phyloP scores from a whole-genome alignment of 1,140 invertebrate genomes.

The Macrosteles quadrilineatus region DNA sequence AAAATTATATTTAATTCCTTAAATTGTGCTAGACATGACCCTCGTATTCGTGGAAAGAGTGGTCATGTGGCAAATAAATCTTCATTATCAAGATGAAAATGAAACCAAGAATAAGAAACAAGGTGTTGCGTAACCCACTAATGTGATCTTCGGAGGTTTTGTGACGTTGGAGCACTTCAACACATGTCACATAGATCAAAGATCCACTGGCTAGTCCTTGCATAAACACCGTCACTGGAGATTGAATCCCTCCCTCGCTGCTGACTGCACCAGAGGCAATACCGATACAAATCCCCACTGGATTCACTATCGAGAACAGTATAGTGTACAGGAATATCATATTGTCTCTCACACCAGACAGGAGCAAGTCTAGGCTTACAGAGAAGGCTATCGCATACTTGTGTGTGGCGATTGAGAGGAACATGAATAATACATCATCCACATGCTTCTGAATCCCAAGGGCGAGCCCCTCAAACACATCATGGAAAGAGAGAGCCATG shows the following conservation, averaged over 20 bases:
- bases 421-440: neutral
- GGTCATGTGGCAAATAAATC: too few relatives aligned
- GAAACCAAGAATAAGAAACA: too few relatives aligned
- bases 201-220: neutral
- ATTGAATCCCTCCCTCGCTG: neutral
- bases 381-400: slow-evolving; percentile 6
- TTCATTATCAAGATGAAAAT: too few relatives aligned
- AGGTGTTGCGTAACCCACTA: too few relatives aligned
- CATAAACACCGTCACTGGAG: neutral
- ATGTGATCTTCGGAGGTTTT: too few relatives aligned
- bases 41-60: too few relatives aligned
- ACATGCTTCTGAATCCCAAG: neutral
- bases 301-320: neutral
- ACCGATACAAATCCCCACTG: neutral
- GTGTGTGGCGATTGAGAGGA: neutral
- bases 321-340: neutral
- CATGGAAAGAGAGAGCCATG: neutral
- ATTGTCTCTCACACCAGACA: neutral
- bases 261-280: neutral
- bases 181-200: too few relatives aligned
- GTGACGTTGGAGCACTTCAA: too few relatives aligned
- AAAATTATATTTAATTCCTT: too few relatives aligned
- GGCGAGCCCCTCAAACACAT: neutral
- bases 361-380: neutral
- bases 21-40: too few relatives aligned